phyloP scores from a whole-genome alignment of 2,797 vertebrate genomes.

The Lagorchestes hirsutus region DNA sequence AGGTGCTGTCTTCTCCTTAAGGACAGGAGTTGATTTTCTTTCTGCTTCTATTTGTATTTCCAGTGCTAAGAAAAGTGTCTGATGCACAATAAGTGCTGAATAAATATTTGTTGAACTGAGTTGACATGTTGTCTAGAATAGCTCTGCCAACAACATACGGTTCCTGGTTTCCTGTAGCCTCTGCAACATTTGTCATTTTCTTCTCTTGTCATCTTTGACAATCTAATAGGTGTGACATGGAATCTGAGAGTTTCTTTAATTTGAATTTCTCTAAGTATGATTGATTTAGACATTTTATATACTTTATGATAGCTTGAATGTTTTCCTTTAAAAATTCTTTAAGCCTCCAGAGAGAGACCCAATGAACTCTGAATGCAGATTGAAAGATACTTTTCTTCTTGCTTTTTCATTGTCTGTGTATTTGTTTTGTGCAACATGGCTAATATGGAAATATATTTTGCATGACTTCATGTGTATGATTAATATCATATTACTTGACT shows the following conservation, averaged over 20 bases:
- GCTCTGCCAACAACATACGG: neutral
- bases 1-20: neutral
- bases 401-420: neutral
- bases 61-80: neutral
- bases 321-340: neutral
- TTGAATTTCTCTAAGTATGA: neutral
- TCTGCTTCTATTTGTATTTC: neutral
- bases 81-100: neutral
- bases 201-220: neutral
- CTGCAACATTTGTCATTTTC: neutral
- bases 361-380: neutral
- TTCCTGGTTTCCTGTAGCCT: neutral
- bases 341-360: neutral
- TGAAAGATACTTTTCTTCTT: neutral
- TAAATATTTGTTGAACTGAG: neutral
- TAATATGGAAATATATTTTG: neutral
- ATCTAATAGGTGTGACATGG: neutral
- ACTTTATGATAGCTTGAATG: neutral
- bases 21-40: neutral
- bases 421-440: neutral
- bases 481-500: neutral
- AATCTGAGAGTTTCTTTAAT: neutral
- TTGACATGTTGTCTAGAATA: neutral
- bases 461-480: neutral
- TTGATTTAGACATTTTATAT: neutral